Base-by-base conservation (phyloP, 1,140 invertebrate species). In the Papilio helenus region DNA sequence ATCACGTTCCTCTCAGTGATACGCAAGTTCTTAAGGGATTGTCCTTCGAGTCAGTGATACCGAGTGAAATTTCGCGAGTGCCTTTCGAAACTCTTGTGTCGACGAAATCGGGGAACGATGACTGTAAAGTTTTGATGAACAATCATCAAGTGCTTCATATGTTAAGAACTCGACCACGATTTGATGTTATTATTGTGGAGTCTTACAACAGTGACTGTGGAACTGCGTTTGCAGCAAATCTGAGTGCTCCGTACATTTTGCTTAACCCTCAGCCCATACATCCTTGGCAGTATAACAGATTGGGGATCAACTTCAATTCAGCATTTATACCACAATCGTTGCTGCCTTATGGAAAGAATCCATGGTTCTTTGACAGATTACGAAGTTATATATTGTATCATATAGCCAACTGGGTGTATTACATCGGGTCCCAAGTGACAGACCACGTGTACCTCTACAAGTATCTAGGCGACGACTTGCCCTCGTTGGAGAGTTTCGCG, bases 171-270 rank as follows among this genome's bases (percentile, higher is more conserved):
- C 89, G 87, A 74, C 92, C 95, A 55, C 91, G 91, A 61, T 97
- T 95, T 81, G 96, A 97, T 83, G 83, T 97, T 14, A 94, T 97
- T 61, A 79, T 97, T 5, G 94, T 95, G 3, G 96, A 97, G 83
- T 94, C 94, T 42, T 96, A 96, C 86, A 95, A 96, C 82, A 96
- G 95, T 76, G 96, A 97, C 82, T 97, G 96, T 82, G 95, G 95
- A 76, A 82, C 96, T 5, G 95, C 94, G 2, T 91, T 97, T 78
- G 94, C 95, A 20, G 91, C 95, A 84, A 95, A 95, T 84, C 94
- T 96, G 26, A 92, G 95, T 58, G 95, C 93, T 2, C 95, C 96
- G 0, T 95, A 95, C 58, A 94, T 97, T 12, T 90, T 93, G 0
- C 83, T 97, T 34, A 96, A 95, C 49, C 96, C 96, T 10, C 95